A percentile compares a stretch with the other conserved stretches of the same genome.
Conservation (phyloP, 2,113 vertebrate genomes). For the Caranx melampygus region DNA sequence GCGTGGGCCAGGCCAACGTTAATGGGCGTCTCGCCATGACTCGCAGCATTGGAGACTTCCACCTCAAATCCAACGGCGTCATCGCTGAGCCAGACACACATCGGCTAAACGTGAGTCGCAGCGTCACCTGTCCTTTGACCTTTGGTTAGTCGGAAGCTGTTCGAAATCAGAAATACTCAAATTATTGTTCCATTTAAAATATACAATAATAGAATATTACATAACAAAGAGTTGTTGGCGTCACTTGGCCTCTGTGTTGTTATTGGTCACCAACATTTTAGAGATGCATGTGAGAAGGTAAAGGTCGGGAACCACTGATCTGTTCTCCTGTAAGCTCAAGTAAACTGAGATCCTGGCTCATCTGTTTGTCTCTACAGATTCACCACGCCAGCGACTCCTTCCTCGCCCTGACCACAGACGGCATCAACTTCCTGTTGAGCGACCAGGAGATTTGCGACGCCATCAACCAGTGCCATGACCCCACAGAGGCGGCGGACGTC, state of each 20-base stretch:
- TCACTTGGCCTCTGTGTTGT: too few species aligned
- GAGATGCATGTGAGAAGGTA: too few species aligned
- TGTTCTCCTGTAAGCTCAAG: too few species aligned
- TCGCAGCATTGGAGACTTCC: conserved; percentile 94
- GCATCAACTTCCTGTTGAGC: conserved; percentile 97
- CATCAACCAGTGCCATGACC: conserved; percentile 92
- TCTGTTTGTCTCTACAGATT: conserved; percentile 79
- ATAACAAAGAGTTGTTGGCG: too few species aligned
- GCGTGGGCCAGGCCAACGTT: conserved; percentile 92
- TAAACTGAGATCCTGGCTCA: neutral
- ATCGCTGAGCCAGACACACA: conserved; percentile 93
- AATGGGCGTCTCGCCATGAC: conserved; percentile 97
- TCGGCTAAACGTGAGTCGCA: conserved; percentile 83
- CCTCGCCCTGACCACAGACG: conserved; percentile 93
- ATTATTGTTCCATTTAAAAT: too few species aligned
- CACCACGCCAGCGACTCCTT: conserved; percentile 91
- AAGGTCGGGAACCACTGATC: too few species aligned
- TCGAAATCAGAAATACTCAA: too few species aligned
- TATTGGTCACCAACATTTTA: too few species aligned
- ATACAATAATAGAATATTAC: too few species aligned
- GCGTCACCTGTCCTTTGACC: too few species aligned
- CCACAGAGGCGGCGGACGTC: conserved; percentile 89
- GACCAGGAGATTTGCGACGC: conserved; percentile 96
- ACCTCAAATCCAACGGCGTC: conserved; percentile 91
- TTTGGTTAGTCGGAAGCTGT: too few species aligned